Base-by-base conservation (phyloP, 92 coral and sea anemone genomes). In the Parazoanthus atlanticus region DNA sequence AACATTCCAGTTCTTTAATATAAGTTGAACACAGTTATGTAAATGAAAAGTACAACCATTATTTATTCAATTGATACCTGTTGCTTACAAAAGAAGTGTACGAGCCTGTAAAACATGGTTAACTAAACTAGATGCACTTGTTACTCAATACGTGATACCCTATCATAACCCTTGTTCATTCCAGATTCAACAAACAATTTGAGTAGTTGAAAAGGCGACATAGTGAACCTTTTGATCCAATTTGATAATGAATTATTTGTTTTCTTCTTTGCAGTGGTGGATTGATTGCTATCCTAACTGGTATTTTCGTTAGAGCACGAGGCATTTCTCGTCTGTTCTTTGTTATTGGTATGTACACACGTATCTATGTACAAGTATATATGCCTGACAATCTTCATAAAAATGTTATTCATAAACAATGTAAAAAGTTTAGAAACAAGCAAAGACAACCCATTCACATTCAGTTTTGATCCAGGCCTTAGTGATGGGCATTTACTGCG, bases 281-380 rank as follows among this genome's bases (percentile, higher is more conserved):
- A 67, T 46, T 84, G 46, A 82, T 93, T 77, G 88, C 91, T 40
- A 88, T 95, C 23, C 90, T 95, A 67, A 94, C 98, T 78, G 98
- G 94, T 30, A 93, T 95, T 81, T 90, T 92, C 34, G 80, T 92
- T 52, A 85, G 88, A 78, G 93, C 94, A 16, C 93, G 90, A 33
- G 88, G 88, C 26, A 91, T 79, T 52, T 74, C 90, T 12, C 92
- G 90, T 29, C 90, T 95, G 73, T 90, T 92, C 75, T 95, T 93
- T 82, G 80, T 94, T 78, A 85, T 95, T 49, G 98, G 96, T 94
- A 76, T 49, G 88, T 49, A 43, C 9, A 30, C 23, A 5, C 17
- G n/a, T 33, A 21, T 61, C 28, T 21, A 61, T 74, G 47, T 33
- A 17, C 12, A 30, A 71, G 38, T 23, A 5, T 71, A 32, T 71